Evolutionary conservation across 2,888 invertebrate species (phyloP).

Genomic region (Reticulitermes lucifugus): DNA sequence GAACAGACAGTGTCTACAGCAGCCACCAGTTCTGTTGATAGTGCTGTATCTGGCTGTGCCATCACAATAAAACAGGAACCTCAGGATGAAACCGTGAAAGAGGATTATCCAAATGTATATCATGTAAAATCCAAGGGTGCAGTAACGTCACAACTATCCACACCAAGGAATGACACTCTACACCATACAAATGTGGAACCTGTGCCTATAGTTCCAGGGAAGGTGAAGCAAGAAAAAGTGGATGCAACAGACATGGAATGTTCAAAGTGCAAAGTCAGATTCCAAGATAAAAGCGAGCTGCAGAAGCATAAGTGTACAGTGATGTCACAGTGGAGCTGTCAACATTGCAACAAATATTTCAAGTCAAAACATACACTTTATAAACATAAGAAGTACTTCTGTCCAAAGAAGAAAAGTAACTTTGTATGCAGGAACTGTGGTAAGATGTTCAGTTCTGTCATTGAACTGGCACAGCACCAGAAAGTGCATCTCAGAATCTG

Average conservation of each 20-base stretch:
- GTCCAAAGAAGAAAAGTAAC: conserved; percentile 12
- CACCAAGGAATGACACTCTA: too few species aligned
- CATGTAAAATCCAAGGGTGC: too few species aligned
- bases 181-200: too few species aligned
- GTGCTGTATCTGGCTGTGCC: neutral
- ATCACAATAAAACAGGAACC: neutral
- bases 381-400: conserved; percentile 45
- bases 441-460: conserved; percentile 4
- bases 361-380: conserved; percentile 36
- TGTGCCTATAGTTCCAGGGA: too few species aligned
- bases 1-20: neutral
- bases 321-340: conserved; percentile 29
- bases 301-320: neutral
- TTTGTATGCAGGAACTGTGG: conserved; percentile 17
- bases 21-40: neutral
- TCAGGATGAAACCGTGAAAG: neutral
- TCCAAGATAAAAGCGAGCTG: neutral
- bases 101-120: neutral
- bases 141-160: too few species aligned
- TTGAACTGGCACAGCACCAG: conserved; percentile 20
- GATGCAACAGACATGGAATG: neutral
- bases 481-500: conserved; percentile 25
- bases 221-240: neutral
- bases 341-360: conserved; percentile 42
- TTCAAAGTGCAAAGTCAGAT: neutral